A percentile compares a stretch with the other conserved stretches of the same genome.
phyloP scores from a whole-genome alignment of 2,888 invertebrate genomes.

The Volucella bombylans region DNA sequence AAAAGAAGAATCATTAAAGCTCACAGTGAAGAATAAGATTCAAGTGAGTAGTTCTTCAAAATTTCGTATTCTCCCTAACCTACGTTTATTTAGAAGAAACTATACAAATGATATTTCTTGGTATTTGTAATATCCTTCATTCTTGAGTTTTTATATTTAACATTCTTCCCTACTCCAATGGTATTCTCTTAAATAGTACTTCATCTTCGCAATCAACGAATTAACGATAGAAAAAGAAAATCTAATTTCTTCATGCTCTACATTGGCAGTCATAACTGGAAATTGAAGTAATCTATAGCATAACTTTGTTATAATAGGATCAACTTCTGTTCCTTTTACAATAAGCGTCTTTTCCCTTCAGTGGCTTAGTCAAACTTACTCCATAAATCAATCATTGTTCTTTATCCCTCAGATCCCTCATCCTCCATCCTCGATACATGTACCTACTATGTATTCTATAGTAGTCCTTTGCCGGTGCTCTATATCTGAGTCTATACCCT shows the following conservation, averaged over 20 bases:
- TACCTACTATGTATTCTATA: too few species aligned
- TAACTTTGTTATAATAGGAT: conserved; percentile 72
- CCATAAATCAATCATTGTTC: conserved; percentile 73
- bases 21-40: too few species aligned
- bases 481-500: too few species aligned
- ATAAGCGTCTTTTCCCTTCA: conserved; percentile 12
- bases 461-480: too few species aligned
- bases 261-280: conserved; percentile 44
- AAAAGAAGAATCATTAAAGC: too few species aligned
- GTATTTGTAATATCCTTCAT: not conserved
- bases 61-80: too few species aligned
- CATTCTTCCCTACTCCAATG: conserved; percentile 31
- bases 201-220: conserved; percentile 56
- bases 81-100: too few species aligned
- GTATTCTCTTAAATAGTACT: conserved; percentile 44
- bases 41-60: too few species aligned
- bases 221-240: conserved; percentile 38
- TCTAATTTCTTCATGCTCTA: conserved; percentile 30
- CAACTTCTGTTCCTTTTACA: conserved; percentile 43
- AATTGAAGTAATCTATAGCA: conserved; percentile 67
- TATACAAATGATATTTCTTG: not conserved
- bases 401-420: conserved; percentile 11
- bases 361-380: conserved; percentile 50
- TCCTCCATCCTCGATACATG: not conserved
- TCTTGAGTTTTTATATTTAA: not conserved